A percentile compares a stretch with the other conserved stretches of the same genome.
phyloP scores from a whole-genome alignment of 2,113 vertebrate species.

The Pungitius pungitius region DNA sequence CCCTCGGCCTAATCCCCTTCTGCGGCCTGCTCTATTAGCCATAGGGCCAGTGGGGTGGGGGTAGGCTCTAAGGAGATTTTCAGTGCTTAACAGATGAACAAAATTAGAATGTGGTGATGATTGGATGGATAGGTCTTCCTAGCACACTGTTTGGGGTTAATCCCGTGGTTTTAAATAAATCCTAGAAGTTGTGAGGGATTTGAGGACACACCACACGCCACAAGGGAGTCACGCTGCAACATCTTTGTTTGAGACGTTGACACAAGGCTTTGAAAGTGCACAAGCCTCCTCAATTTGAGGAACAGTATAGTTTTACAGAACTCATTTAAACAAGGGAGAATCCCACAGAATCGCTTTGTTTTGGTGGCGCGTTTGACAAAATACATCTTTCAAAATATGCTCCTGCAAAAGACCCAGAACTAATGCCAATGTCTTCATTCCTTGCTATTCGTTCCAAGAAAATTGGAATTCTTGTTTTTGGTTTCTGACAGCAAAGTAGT shows the following conservation, averaged over 20 bases:
- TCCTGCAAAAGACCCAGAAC: not conserved
- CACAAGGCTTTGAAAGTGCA: not conserved
- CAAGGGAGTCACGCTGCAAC: constrained; percentile 6
- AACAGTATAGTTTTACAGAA: not conserved
- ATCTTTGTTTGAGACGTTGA: not conserved
- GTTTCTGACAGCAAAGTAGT: not conserved
- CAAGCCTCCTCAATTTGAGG: not conserved
- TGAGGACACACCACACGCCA: constrained; percentile 5
- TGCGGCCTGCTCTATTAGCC: constrained; percentile 69
- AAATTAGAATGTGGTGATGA: constrained; percentile 86
- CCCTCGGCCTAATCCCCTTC: constrained; percentile 67
- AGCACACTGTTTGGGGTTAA: constrained; percentile 69
- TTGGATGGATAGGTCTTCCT: constrained; percentile 65
- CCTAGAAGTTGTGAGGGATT: constrained; percentile 41
- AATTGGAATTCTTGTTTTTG: not conserved
- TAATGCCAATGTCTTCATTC: not conserved
- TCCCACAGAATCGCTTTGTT: not conserved
- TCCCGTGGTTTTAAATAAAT: constrained; percentile 56
- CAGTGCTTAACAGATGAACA: constrained; percentile 85
- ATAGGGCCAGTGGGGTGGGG: constrained; percentile 73
- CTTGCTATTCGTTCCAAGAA: not conserved
- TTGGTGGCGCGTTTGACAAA: not conserved
- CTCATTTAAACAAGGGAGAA: not conserved
- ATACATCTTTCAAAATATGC: not conserved
- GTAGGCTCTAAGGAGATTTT: constrained; percentile 83